phyloP scores from a whole-genome alignment of 2,797 vertebrate genomes.

The Peromyscus nudipes region DNA sequence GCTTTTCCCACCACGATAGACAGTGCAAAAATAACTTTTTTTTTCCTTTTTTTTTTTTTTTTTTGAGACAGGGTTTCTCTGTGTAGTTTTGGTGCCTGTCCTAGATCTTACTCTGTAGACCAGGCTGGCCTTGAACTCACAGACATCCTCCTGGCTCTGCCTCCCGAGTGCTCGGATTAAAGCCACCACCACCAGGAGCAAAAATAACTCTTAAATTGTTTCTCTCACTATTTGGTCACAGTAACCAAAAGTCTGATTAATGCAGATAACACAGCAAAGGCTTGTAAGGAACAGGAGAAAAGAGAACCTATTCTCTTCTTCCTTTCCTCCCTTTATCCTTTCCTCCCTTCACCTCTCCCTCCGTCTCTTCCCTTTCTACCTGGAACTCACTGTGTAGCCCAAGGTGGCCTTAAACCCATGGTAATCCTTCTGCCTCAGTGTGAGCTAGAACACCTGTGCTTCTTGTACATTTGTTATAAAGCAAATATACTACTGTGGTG shows the following conservation, averaged over 20 bases:
- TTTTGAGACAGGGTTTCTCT: no score
- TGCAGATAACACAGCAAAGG: background rate
- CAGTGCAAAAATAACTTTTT: background rate
- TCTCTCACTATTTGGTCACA: background rate
- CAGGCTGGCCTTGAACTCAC: no score
- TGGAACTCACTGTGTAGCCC: background rate
- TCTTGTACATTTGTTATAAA: background rate
- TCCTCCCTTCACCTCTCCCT: background rate
- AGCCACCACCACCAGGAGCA: no score
- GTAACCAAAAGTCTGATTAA: background rate
- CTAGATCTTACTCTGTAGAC: no score
- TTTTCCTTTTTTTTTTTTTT: no score
- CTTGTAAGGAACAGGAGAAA: constrained; percentile 1
- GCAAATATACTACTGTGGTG: background rate
- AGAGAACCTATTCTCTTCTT: background rate
- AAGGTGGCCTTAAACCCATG: background rate
- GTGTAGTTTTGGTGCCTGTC: no score
- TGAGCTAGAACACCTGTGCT: background rate
- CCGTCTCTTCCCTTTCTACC: background rate
- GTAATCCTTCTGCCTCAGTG: no score
- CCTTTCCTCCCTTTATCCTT: no score
- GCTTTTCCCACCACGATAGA: background rate
- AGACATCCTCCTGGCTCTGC: no score
- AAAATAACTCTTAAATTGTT: background rate
- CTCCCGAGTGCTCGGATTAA: no score